A percentile compares a stretch with the other conserved stretches of the same genome.
These are phyloP conservation scores for Sisyra terminalis DNA, from an alignment of 2,888 invertebrate genomes.

Conservation along the genomic window DNA sequence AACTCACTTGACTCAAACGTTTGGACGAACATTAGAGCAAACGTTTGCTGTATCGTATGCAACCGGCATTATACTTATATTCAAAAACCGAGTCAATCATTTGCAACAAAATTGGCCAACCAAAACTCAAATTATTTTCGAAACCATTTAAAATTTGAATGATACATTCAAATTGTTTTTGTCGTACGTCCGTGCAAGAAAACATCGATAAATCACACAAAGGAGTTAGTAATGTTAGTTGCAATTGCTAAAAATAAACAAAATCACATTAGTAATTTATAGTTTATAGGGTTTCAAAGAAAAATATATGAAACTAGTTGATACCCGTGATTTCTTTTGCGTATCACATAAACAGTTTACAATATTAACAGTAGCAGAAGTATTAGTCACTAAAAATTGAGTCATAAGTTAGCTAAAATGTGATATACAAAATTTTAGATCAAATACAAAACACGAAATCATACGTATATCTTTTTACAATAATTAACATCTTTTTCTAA, in stretches of 20 bases:
- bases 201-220: constrained; percentile 79
- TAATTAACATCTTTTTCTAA: no score
- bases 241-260: constrained; percentile 40
- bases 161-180: constrained; percentile 87
- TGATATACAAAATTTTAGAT: no score
- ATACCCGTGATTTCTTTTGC: no score
- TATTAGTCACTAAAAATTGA: no score
- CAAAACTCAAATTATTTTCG: constrained; percentile 82
- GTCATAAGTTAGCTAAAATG: no score
- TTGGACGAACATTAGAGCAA: no score
- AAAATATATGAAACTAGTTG: constrained; percentile 3
- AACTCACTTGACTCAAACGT: no score
- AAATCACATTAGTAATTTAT: constrained; percentile 6
- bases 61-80: constrained; percentile 61
- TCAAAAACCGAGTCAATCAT: constrained; percentile 91
- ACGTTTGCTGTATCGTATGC: constrained; percentile 56
- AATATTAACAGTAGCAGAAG: no score
- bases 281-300: not conserved
- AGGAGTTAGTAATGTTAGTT: constrained; percentile 73
- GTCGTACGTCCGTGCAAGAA: constrained; percentile 84
- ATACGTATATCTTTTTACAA: no score
- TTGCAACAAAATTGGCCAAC: constrained; percentile 88
- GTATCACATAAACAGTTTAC: no score
- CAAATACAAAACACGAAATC: no score
- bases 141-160: constrained; percentile 82